Percentiles rank a stretch among this genome's conserved stretches.
Evolutionary conservation across 2,888 invertebrate genomes (phyloP).

Genomic region (Lithophane ornitopus): DNA sequence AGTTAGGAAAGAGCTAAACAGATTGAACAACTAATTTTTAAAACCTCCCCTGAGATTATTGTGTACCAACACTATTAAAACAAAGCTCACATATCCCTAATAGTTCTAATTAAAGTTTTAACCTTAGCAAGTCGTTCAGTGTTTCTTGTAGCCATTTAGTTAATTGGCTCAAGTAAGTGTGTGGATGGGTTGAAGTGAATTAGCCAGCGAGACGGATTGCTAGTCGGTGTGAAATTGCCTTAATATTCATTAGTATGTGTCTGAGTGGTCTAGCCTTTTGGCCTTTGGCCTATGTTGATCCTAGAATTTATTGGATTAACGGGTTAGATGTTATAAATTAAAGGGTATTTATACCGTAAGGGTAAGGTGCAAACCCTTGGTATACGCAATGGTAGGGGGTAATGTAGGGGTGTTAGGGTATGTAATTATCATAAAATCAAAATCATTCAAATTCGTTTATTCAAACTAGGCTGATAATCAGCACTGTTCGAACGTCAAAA

Average conservation of each 20-base stretch:
- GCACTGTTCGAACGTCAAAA: no score
- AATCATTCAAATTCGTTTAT: no score
- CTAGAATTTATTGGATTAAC: neutral
- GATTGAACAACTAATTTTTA: neutral
- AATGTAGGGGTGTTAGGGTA: no score
- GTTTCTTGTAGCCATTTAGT: constrained; percentile 47
- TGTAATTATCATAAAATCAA: no score
- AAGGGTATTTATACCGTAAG: no score
- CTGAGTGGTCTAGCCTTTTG: neutral
- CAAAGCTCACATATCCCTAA: neutral
- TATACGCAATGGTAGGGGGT: no score
- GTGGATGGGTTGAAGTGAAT: constrained; percentile 21
- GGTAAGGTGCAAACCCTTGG: no score
- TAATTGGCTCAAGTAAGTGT: constrained; percentile 44
- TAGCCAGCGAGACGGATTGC: constrained; percentile 30
- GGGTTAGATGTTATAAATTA: neutral
- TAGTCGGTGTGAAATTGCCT: constrained; percentile 35
- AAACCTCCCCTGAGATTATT: neutral
- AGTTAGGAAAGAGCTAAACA: no score
- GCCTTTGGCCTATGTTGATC: neutral
- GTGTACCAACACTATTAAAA: neutral
- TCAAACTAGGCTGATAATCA: no score
- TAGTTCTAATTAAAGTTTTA: constrained; percentile 12
- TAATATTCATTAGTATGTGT: constrained; percentile 17
- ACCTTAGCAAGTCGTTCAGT: constrained; percentile 8